These are phyloP conservation scores for Mustela lutreola DNA, from an alignment of 2,113 vertebrate species.

Conservation along the genomic window DNA sequence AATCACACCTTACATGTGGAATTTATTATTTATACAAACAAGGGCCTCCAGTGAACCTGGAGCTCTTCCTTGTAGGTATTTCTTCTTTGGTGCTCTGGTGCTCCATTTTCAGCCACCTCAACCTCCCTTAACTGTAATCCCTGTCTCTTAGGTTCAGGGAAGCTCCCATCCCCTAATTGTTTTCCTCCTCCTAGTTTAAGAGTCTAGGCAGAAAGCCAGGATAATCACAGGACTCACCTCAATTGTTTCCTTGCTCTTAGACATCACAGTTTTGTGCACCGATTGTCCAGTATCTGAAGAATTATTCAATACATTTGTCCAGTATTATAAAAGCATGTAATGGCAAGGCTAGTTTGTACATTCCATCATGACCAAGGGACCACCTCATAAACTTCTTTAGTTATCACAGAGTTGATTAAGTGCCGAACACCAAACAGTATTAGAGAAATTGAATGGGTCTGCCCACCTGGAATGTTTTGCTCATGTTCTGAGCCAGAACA, in stretches of 20 bases:
- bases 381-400: not conserved
- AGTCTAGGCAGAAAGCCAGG: not conserved
- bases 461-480: not conserved
- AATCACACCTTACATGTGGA: not conserved
- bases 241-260: not conserved
- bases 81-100: not conserved
- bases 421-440: not conserved
- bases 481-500: not conserved
- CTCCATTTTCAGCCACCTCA: not conserved
- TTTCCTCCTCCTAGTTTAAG: not conserved
- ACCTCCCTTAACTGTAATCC: not conserved
- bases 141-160: not conserved
- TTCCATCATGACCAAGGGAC: not conserved
- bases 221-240: not conserved
- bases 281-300: not conserved
- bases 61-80: not conserved
- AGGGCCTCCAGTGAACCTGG: not conserved
- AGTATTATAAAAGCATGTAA: not conserved
- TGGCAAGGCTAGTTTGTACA: not conserved
- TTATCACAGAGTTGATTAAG: conserved; percentile 32
- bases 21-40: not conserved
- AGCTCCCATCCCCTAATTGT: not conserved
- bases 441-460: not conserved
- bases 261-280: not conserved
- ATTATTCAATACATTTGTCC: not conserved